These are phyloP conservation scores for Lepidochrysops patricia DNA, from an alignment of 2,888 invertebrate species.

Conservation along the genomic window DNA sequence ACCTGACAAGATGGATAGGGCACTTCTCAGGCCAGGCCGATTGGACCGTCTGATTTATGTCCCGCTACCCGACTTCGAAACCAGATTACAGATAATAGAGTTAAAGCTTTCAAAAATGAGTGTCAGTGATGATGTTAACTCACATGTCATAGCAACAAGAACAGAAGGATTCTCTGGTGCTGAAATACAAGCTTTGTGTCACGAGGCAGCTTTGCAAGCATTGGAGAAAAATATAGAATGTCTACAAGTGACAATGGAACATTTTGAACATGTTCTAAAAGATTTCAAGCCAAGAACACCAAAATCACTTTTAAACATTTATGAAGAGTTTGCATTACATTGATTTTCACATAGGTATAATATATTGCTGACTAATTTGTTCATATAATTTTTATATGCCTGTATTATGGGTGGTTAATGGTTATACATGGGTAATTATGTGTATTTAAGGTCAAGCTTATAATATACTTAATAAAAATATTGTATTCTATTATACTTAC, in stretches of 20 bases:
- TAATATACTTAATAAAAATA: too few species aligned
- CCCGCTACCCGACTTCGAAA: conserved; percentile 87
- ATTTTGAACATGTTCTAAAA: conserved; percentile 83
- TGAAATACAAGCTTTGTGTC: conserved; percentile 91
- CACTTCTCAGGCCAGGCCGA: conserved; percentile 91
- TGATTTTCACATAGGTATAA: too few species aligned
- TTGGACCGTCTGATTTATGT: conserved; percentile 95
- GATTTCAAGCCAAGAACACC: conserved; percentile 86
- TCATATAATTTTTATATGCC: not conserved
- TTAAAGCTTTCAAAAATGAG: conserved; percentile 87
- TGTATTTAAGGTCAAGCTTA: too few species aligned
- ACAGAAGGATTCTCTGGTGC: conserved; percentile 95
- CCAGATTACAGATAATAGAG: conserved; percentile 87
- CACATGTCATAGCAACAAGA: conserved; percentile 77
- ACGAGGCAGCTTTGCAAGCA: conserved; percentile 92
- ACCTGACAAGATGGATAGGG: conserved; percentile 95
- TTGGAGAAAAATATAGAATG: conserved; percentile 84
- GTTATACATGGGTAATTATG: too few species aligned
- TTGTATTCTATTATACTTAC: too few species aligned
- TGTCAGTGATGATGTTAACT: conserved; percentile 74
- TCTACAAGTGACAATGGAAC: conserved; percentile 73
- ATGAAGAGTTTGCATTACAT: conserved; percentile 76
- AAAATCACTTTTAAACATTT: conserved; percentile 79
- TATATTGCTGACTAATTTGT: conserved; percentile 29
- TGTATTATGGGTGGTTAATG: too few species aligned